Evolutionary conservation across 2,797 vertebrate species (phyloP).

Genomic region (Esox masquinongy): DNA sequence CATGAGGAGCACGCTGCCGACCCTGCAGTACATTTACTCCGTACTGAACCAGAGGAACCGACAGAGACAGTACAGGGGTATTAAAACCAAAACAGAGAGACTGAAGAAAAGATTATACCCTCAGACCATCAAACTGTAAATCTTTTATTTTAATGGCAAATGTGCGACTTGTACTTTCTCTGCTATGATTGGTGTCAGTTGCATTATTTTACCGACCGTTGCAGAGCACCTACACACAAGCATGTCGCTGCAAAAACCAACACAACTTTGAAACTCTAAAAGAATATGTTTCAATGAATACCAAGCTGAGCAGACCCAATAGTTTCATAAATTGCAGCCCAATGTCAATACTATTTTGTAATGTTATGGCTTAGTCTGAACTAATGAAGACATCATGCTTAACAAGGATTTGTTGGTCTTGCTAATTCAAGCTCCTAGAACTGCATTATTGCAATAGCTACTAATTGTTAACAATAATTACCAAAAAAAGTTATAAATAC

Average conservation of each 20-base stretch:
- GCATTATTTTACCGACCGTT: too few relatives aligned
- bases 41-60: too few relatives aligned
- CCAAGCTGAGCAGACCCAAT: slow-evolving; percentile 8
- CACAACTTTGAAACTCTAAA: not conserved
- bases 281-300: not conserved
- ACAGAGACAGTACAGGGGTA: too few relatives aligned
- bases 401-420: slow-evolving; percentile 39
- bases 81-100: too few relatives aligned
- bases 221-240: not conserved
- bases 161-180: too few relatives aligned
- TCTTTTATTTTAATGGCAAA: too few relatives aligned
- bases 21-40: too few relatives aligned
- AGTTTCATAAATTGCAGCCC: slow-evolving; percentile 30
- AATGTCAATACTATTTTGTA: slow-evolving; percentile 33
- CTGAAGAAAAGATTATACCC: too few relatives aligned
- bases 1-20: too few relatives aligned
- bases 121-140: too few relatives aligned
- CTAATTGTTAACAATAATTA: slow-evolving; percentile 30
- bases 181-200: too few relatives aligned
- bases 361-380: slow-evolving; percentile 20
- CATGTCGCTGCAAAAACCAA: not conserved
- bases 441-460: slow-evolving; percentile 23
- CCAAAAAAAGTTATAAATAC: slow-evolving; percentile 7
- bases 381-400: slow-evolving; percentile 40
- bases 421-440: slow-evolving; percentile 49